These are phyloP conservation scores for Lasaia peninsularis DNA, from an alignment of 1,140 invertebrate genomes.

Conservation along the genomic window DNA sequence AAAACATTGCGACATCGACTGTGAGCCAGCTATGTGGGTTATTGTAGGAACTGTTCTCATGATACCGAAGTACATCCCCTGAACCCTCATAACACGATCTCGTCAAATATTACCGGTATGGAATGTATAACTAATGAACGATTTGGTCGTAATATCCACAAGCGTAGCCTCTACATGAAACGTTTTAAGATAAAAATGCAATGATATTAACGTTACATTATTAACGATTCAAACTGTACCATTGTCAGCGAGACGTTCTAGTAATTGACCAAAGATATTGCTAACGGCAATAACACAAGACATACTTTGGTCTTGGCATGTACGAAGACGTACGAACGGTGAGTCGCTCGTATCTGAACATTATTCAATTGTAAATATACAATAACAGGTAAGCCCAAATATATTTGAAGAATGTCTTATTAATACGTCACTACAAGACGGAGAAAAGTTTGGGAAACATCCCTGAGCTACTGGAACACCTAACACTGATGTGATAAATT, in stretches of 20 bases:
- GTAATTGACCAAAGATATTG: conserved; percentile 76
- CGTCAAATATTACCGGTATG: neutral
- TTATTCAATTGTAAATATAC: conserved; percentile 42
- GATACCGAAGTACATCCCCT: conserved; percentile 22
- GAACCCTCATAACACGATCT: conserved; percentile 14
- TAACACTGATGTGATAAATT: conserved; percentile 58
- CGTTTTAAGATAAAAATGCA: conserved; percentile 52
- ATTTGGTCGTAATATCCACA: conserved; percentile 19
- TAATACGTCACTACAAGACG: conserved; percentile 39
- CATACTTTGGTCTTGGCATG: conserved; percentile 60
- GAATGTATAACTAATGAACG: conserved; percentile 16
- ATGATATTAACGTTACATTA: conserved; percentile 34
- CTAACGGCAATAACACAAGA: conserved; percentile 66
- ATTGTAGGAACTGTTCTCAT: conserved; percentile 57
- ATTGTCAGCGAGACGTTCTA: conserved; percentile 64
- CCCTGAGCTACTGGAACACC: conserved; percentile 61
- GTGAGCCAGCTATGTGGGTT: conserved; percentile 42
- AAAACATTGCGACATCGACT: conserved; percentile 54
- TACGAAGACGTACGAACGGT: conserved; percentile 8
- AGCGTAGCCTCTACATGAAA: conserved; percentile 32
- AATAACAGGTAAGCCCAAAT: conserved; percentile 47
- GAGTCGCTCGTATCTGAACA: conserved; percentile 23
- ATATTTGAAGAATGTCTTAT: conserved; percentile 26
- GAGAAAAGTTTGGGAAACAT: conserved; percentile 31
- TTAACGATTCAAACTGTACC: conserved; percentile 56